These are phyloP conservation scores for Hypomecis atomaria DNA, from an alignment of 2,888 invertebrate genomes.

Conservation along the genomic window DNA sequence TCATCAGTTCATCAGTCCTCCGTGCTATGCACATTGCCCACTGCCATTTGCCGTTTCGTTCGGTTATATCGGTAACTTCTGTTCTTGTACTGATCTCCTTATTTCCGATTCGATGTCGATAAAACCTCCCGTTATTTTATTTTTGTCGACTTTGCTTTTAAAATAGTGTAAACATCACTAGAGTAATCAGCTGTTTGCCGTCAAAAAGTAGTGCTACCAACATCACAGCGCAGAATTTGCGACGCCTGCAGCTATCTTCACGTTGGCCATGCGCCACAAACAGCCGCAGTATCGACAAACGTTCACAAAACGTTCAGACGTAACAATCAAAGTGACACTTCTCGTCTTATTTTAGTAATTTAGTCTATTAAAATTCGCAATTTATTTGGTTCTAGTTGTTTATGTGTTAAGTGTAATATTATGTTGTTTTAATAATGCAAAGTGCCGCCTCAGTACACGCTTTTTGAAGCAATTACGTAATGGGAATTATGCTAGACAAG, in stretches of 20 bases:
- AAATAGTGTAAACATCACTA: slow-evolving; percentile 54
- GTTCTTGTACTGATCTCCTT: too few species aligned
- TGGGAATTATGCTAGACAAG: slow-evolving; percentile 85
- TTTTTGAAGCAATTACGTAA: slow-evolving; percentile 82
- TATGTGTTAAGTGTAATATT: slow-evolving; percentile 80
- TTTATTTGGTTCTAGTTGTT: slow-evolving; percentile 73
- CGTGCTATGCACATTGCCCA: too few species aligned
- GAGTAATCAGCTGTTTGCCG: slow-evolving; percentile 77
- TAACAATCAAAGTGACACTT: slow-evolving; percentile 79
- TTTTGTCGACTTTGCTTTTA: slow-evolving; percentile 18
- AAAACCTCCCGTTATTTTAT: slow-evolving; percentile 12
- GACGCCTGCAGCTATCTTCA: slow-evolving; percentile 66
- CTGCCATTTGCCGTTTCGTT: too few species aligned
- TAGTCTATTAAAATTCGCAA: slow-evolving; percentile 72
- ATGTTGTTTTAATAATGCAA: slow-evolving; percentile 73
- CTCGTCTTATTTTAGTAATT: slow-evolving; percentile 78
- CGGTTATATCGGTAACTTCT: too few species aligned
- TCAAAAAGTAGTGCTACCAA: slow-evolving; percentile 73
- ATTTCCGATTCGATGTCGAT: not conserved
- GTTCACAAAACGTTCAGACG: slow-evolving; percentile 83
- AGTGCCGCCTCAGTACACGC: slow-evolving; percentile 77
- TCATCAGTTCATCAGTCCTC: too few species aligned
- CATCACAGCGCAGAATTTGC: slow-evolving; percentile 45
- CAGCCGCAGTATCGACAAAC: slow-evolving; percentile 82
- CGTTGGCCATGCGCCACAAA: slow-evolving; percentile 73